Base-by-base conservation (phyloP, 1,140 invertebrate species). In the Sipha flava region DNA sequence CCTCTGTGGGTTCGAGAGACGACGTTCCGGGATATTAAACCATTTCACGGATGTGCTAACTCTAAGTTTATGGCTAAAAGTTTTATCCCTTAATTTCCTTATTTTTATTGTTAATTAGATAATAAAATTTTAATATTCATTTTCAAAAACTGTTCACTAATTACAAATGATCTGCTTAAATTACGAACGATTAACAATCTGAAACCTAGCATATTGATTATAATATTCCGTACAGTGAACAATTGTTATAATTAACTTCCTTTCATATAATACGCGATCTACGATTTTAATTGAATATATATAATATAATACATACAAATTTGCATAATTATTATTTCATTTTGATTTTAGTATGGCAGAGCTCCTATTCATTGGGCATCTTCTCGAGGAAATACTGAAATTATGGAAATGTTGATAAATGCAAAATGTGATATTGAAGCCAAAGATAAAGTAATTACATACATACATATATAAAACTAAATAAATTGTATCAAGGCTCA, bases 281-380 rank as follows among this genome's bases (percentile, higher is more conserved):
- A n/a, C n/a, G n/a, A n/a, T n/a, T n/a, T n/a, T n/a, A n/a, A n/a
- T n/a, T n/a, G n/a, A n/a, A n/a, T n/a, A n/a, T n/a, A n/a, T n/a
- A n/a, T 45, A 1, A 45, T 6, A 45, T 45, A 45, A 45, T 45
- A 2, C 43, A n/a, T 45, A 49, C 47, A 5, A 21, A n/a, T 34
- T 29, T 5, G 10, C 2, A 2, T 21, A 14, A n/a, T 52, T 21
- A 37, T 45, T 45, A 54, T 62, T 31, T 59, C 34, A 45, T 80
- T 57, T 66, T 21, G 83, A 80, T 87, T 87, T 14, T 85, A 93
- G 92, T 91, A 92, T 85, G 91, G 91, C 31, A 86, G 92, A 81
- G 89, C 92, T 14, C 91, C 92, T 9, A 90, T 92, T 80, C 92
- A 93, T 83, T 92, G 91, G 91, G 91, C 92, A 12, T 89, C 92